Percentiles rank a stretch among this genome's conserved stretches.
Evolutionary conservation across 1,140 invertebrate genomes (phyloP).

Genomic region (Caenorhabditis briggsae): DNA sequence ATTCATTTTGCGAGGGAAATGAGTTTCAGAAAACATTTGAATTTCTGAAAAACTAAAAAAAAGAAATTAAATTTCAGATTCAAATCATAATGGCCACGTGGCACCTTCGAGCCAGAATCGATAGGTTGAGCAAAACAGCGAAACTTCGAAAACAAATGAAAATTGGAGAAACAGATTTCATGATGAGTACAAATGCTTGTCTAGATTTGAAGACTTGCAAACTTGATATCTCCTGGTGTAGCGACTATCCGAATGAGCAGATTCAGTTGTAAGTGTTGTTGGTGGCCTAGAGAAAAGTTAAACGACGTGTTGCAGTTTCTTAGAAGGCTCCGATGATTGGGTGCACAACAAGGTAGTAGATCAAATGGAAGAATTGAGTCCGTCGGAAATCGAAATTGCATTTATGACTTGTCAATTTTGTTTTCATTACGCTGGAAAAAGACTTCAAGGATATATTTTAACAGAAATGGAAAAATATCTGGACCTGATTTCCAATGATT

Average conservation of each 20-base stretch:
- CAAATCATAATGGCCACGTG: constrained; percentile 17
- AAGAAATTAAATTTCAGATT: constrained; percentile 7
- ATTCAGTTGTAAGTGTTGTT: not conserved
- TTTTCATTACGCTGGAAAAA: constrained; percentile 36
- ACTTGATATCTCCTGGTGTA: constrained; percentile 16
- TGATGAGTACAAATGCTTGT: not conserved
- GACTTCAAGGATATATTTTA: constrained; percentile 17
- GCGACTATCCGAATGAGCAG: constrained; percentile 13
- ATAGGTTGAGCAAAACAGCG: not conserved
- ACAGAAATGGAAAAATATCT: not conserved
- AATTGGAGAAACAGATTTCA: constrained; percentile 10
- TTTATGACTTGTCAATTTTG: constrained; percentile 43
- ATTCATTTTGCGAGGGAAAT: too few relatives aligned
- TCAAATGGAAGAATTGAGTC: not conserved
- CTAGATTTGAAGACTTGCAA: constrained; percentile 14
- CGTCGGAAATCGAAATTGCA: not conserved
- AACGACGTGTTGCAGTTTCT: not conserved
- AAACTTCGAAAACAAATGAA: not conserved
- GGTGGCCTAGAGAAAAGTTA: too few relatives aligned
- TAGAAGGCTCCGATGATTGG: not conserved
- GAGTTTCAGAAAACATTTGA: too few relatives aligned
- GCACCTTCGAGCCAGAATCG: not conserved
- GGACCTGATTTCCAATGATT: constrained; percentile 3
- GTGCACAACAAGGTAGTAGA: constrained; percentile 16
- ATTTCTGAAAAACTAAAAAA: too few relatives aligned